Percentiles rank a stretch among this genome's conserved stretches.
Evolutionary conservation across 35 echinoderm and acorn worm genomes (phyloP).

Genomic region (Lytechinus variegatus): DNA sequence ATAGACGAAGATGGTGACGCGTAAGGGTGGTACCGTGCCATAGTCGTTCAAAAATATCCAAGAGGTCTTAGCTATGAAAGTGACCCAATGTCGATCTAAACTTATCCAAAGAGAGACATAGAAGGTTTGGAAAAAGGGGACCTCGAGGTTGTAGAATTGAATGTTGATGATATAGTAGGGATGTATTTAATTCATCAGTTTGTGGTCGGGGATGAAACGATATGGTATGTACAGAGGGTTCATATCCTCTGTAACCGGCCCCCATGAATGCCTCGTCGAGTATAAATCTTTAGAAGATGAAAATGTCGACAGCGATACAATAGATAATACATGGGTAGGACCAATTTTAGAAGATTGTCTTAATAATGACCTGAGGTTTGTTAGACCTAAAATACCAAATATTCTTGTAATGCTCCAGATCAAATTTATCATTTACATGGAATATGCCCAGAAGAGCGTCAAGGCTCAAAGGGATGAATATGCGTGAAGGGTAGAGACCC

Average conservation of each 20-base stretch:
- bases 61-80: neutral
- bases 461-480: too few relatives aligned
- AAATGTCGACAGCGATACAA: neutral
- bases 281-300: neutral
- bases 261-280: neutral
- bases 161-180: neutral
- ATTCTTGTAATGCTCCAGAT: too few relatives aligned
- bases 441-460: too few relatives aligned
- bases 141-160: neutral
- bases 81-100: neutral
- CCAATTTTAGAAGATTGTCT: too few relatives aligned
- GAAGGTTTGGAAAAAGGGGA: neutral
- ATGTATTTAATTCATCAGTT: neutral
- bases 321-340: too few relatives aligned
- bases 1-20: neutral
- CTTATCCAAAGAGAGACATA: neutral
- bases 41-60: neutral
- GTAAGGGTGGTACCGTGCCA: neutral
- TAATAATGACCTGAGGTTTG: too few relatives aligned
- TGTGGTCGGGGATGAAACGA: neutral
- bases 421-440: too few relatives aligned
- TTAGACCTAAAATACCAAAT: too few relatives aligned
- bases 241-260: neutral
- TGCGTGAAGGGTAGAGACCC: neutral
- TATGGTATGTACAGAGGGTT: constrained; percentile 15